Base-by-base conservation (phyloP, 2,888 invertebrate genomes). In the Xestia ashworthii region DNA sequence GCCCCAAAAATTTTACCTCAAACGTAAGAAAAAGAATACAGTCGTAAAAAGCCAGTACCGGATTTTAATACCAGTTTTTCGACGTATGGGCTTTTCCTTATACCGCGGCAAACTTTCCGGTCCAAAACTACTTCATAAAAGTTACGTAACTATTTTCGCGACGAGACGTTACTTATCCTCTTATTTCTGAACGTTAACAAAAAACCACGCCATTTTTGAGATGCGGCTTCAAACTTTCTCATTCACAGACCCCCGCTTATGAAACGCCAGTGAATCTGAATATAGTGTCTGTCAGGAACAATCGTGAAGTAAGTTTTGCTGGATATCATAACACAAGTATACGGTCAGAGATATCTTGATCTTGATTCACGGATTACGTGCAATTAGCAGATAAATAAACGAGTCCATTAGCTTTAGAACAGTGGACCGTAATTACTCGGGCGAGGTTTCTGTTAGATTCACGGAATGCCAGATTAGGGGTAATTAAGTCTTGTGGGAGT, bases 401-500 rank as follows among this genome's bases (percentile, higher is more conserved):
- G 94, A 92, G 92, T 92, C 93, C 93, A 94, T 95, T 94, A 93
- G 91, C 92, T 92, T 90, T 91, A 93, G 92, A 93, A 93, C 93
- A 92, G 92, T 93, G 92, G 93, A 93, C 94, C 94, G 93, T 94
- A 95, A 95, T 95, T 94, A 95, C 92, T 91, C 89, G 85, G 91
- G 92, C 92, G 91, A 91, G 93, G 92, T 93, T 94, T 93, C 93
- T 92, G 94, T 93, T 92, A 93, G 94, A 94, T 93, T 94, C 94
- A 92, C 93, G 90, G 94, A 95, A 95, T 93, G 92, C 94, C 93
- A 94, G 95, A 96, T 95, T 95, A 95, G 93, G 93, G 94, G 95
- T 95, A 95, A 95, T 96, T 95, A 95, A 95, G 94, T 94, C 94
- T 94, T 93, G 93, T 91, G 94, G 94, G 93, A 94, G 93, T 94